Percentiles rank a stretch among this genome's conserved stretches.
phyloP scores from a whole-genome alignment of 2,113 vertebrate species.

The Percopsis transmontana region DNA sequence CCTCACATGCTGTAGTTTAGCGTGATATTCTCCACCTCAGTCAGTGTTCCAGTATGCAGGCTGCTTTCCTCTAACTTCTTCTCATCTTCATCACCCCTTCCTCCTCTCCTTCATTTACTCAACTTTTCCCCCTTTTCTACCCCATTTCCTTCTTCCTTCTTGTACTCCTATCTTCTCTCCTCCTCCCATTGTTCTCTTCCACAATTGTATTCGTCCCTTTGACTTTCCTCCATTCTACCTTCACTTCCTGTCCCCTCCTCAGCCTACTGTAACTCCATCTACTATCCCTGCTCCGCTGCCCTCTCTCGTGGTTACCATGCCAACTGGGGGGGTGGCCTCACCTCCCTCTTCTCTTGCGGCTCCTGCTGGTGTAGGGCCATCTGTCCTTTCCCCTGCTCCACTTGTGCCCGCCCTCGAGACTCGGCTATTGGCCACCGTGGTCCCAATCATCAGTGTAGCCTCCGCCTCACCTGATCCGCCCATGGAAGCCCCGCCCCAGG shows the following conservation, averaged over 20 bases:
- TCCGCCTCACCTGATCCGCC: slow-evolving; percentile 82
- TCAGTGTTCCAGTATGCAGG: slow-evolving; percentile 57
- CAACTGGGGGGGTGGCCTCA: slow-evolving; percentile 50
- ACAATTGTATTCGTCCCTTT: not conserved
- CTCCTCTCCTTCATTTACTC: not conserved
- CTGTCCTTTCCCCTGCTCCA: slow-evolving; percentile 70
- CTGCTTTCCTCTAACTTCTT: slow-evolving; percentile 64
- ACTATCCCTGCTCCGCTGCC: slow-evolving; percentile 42
- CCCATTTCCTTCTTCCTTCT: slow-evolving; percentile 13
- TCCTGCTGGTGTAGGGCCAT: slow-evolving; percentile 71
- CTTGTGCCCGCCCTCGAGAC: slow-evolving; percentile 76
- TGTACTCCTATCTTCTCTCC: slow-evolving; percentile 22
- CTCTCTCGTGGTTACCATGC: slow-evolving; percentile 59
- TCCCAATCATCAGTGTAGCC: slow-evolving; percentile 90
- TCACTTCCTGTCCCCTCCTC: slow-evolving; percentile 19
- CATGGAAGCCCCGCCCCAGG: slow-evolving; percentile 87
- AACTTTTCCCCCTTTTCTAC: slow-evolving; percentile 3
- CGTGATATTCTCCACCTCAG: slow-evolving; percentile 52
- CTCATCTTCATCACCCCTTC: slow-evolving; percentile 19
- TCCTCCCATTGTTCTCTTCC: slow-evolving; percentile 5
- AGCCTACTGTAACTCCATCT: slow-evolving; percentile 53
- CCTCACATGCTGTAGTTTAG: slow-evolving; percentile 42
- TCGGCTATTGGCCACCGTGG: slow-evolving; percentile 82
- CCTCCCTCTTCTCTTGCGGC: slow-evolving; percentile 55
- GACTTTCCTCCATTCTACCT: slow-evolving; percentile 20